Conservation (phyloP, 2,113 vertebrate species). For the Tapirus terrestris region DNA sequence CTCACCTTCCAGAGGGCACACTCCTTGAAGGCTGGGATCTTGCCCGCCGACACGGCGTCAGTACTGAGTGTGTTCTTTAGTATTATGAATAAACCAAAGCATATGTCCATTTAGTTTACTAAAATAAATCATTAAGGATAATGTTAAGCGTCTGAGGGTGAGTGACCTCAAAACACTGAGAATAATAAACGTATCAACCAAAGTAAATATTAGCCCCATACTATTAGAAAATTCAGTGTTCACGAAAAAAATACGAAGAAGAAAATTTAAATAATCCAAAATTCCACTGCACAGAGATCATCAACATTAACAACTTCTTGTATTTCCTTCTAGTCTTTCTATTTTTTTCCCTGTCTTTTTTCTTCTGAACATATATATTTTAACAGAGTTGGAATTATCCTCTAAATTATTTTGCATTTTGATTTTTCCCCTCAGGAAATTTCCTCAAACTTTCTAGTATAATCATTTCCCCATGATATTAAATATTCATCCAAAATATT, state of each 20-base stretch:
- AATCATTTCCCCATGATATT: conserved; percentile 21
- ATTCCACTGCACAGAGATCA: background rate
- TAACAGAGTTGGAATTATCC: background rate
- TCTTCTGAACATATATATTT: background rate
- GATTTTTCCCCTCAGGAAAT: conserved; percentile 21
- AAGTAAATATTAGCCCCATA: background rate
- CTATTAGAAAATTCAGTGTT: background rate
- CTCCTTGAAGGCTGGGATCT: background rate
- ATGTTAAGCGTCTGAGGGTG: background rate
- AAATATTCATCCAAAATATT: conserved; percentile 27
- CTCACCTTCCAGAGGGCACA: background rate
- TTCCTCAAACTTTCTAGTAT: background rate
- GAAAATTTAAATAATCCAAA: background rate
- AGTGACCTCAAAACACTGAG: background rate
- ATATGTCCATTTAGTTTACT: background rate
- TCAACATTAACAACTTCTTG: background rate
- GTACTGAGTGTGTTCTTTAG: background rate
- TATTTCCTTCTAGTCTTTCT: background rate
- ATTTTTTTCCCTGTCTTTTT: background rate
- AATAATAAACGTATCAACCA: background rate
- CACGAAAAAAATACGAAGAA: background rate
- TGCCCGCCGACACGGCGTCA: background rate
- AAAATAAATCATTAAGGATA: background rate
- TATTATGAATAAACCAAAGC: background rate
- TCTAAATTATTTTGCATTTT: conserved; percentile 40